Conservation (phyloP, 2,888 invertebrate genomes). For the Zygaena filipendulae region DNA sequence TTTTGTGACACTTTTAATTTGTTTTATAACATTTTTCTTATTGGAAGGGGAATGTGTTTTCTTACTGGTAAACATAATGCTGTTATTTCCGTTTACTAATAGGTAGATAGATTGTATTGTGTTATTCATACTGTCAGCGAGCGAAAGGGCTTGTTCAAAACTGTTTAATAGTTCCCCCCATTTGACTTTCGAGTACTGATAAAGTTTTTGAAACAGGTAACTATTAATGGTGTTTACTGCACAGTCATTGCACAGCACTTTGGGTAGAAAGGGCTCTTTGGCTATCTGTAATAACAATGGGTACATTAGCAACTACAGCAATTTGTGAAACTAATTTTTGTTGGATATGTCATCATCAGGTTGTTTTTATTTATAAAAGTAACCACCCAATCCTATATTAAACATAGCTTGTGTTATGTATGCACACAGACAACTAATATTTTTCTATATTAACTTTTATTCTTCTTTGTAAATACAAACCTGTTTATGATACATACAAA, state of each 20-base stretch:
- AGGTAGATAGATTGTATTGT: constrained; percentile 30
- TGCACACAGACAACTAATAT: too few relatives aligned
- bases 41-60: constrained; percentile 19
- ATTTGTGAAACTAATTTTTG: too few relatives aligned
- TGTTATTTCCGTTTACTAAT: constrained; percentile 27
- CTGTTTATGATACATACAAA: too few relatives aligned
- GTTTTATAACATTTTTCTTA: constrained; percentile 28
- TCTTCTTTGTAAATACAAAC: too few relatives aligned
- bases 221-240: constrained; percentile 30
- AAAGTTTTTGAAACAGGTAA: constrained; percentile 37
- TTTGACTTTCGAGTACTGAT: constrained; percentile 27
- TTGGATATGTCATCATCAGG: too few relatives aligned
- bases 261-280: constrained; percentile 30
- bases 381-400: too few relatives aligned
- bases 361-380: too few relatives aligned
- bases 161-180: constrained; percentile 29
- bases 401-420: too few relatives aligned
- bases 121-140: constrained; percentile 21
- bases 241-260: constrained; percentile 36
- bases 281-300: constrained; percentile 30
- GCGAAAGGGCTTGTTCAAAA: constrained; percentile 24
- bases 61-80: constrained; percentile 31
- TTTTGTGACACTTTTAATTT: constrained; percentile 30
- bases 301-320: too few relatives aligned
- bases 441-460: too few relatives aligned